Evolutionary conservation across 1,140 invertebrate species (phyloP), one percentile per base, ranked within the genome.

Genomic region (Anastatus disparis): DNA sequence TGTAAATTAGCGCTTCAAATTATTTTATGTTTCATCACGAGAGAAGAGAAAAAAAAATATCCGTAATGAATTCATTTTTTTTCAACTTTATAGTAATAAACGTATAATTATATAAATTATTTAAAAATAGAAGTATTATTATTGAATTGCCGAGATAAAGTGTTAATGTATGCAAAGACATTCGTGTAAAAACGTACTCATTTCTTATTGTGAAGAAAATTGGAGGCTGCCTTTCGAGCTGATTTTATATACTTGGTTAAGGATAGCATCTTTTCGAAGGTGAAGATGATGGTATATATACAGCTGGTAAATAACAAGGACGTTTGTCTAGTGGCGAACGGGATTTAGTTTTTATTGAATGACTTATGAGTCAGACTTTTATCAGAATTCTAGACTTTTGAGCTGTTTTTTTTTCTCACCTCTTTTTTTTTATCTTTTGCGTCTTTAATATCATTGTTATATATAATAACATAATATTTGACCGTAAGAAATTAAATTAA

Each of bases 251-350:
- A 29, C 48, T 56, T 46, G 1, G 6, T 58, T 67, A 56, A 56
- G 26, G 26, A 67, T 46, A 67, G n/a, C 53, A n/a, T 67, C 40
- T 67, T 56, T 67, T 53, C 35, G 46, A 65, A 55, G 35, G 50
- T 29, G 42, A 55, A 10, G 29, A 65, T 42, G 20, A 44, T 24
- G 29, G 17, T 40, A 27, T 7, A n/a, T n/a, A n/a, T 42, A 26
- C 15, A 42, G n/a, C 22, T 40, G 26, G 48, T 12, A 27, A 53
- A 40, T 40, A 55, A 53, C 48, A 65, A 65, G 50, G 50, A 65
- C 62, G 35, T 27, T 27, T 20, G 3, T n/a, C 35, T 42, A 13
- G 20, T 55, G 44, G 61, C 46, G 35, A 53, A 27, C 15, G 42
- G 50, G 48, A 53, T 65, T 42, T 31, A 65, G 20, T 65, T 55